Evolutionary conservation across 2,797 vertebrate genomes (phyloP).

Genomic region (Muscicapa striata): DNA sequence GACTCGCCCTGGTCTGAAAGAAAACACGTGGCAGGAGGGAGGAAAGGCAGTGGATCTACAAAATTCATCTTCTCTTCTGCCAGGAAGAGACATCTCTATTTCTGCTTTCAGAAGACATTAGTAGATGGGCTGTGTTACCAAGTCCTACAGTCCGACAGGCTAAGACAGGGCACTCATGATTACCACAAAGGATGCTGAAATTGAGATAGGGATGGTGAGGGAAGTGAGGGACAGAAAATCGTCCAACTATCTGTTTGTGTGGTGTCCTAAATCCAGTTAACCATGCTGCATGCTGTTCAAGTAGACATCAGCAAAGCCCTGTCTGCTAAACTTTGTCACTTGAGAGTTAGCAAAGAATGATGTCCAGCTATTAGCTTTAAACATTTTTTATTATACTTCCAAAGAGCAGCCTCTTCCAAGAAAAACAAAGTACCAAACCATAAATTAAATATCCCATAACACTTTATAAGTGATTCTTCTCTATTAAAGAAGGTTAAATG

Average conservation of each 20-base stretch:
- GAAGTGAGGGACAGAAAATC: background rate
- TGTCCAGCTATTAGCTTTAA: background rate
- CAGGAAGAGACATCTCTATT: background rate
- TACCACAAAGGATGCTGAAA: background rate
- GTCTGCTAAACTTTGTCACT: background rate
- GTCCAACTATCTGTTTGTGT: background rate
- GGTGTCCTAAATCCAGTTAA: background rate
- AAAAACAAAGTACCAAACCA: background rate
- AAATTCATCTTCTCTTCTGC: background rate
- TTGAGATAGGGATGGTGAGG: background rate
- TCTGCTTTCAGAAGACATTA: background rate
- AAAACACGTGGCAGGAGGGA: background rate
- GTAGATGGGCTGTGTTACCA: background rate
- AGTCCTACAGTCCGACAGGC: background rate
- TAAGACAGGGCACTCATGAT: background rate
- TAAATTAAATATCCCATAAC: background rate
- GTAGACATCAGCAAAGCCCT: background rate
- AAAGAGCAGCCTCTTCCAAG: background rate
- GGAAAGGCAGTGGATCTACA: background rate
- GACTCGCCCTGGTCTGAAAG: background rate
- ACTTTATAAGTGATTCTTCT: background rate
- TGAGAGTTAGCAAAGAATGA: background rate
- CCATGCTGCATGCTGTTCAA: background rate
- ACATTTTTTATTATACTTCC: background rate
- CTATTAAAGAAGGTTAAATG: background rate